Base-by-base conservation (phyloP, 2,797 vertebrate genomes). In the Phyllotis vaccarum region DNA sequence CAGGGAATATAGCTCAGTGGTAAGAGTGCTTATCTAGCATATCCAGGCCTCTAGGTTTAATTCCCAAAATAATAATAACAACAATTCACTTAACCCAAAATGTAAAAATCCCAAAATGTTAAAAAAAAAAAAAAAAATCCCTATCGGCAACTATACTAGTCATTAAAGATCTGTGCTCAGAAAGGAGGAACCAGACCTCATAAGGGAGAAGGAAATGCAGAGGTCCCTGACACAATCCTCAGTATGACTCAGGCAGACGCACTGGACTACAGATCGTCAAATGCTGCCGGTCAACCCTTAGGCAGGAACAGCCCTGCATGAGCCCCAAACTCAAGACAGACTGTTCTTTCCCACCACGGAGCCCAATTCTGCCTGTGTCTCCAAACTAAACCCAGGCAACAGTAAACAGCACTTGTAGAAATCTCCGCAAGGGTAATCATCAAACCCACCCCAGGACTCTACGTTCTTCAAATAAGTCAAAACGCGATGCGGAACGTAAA, bases 171-270 rank as follows among this genome's bases (percentile, higher is more conserved):
- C 29, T 81, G 24, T 83, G 83, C 62, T 89, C 68, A 52, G 58
- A 94, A 93, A 91, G 29, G 52, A 95, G 94, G 95, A 93, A 62
- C n/a, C n/a, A 86, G 70, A 6, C 40, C 89, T 86, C 66, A 86
- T 54, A 8, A 21, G 17, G 56, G 22, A 80, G 37, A 43, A 62
- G 43, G 37, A 91, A 94, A 75, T 29, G 68, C 94, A 94, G 72
- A 82, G 5, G 58, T 54, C 54, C 58, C 52, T 62, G 54, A 82
- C 68, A 81, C 86, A 87, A 66, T 56, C 56, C 78, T 80, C 8
- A 10, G 40, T 46, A 58, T 81, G 86, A 94, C 72, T 86, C 88
- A 90, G 5, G 31, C 46, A 72, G 58, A 78, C 49, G n/a, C 7
- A 78, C 82, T 27, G 31, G 37, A 75, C 34, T 75, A 34, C 34